Base-by-base conservation (phyloP, 2,888 invertebrate genomes). In the Oxycera nigricornis region DNA sequence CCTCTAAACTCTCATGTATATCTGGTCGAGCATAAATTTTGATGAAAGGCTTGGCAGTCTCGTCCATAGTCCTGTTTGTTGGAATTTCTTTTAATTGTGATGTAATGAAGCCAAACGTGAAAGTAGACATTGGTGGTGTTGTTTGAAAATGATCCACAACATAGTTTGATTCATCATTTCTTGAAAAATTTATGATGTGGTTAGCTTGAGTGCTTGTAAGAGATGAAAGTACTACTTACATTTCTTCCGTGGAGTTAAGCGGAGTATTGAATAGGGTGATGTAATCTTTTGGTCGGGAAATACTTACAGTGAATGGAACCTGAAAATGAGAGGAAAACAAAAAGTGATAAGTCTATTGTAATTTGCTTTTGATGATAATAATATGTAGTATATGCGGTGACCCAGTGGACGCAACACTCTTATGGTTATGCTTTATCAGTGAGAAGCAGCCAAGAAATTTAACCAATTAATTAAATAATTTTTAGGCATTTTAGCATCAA, bases 51-150 rank as follows among this genome's bases (percentile, higher is more conserved):
- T 80, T 83, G 6, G 80, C 78, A 2, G 80, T 76, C 61, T 75
- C 76, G 7, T 77, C 73, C 2, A 41, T 24, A 24, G 76, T 75
- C 68, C 74, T 76, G 75, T 70, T 79, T 55, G 50, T 74, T 2
- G 78, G 76, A 22, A 80, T 80, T 78, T 77, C 82, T 65, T 86
- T 82, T 68, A 94, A 86, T 76, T 92, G 90, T 0, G 92, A 91
- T 22, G 92, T 89, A 9, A 93, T 88, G 74, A 94, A 86, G 0
- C 92, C 93, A 55, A 94, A 85, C 0, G 92, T 91, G 82, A 91
- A 93, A 0, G 93, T 91, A 1, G 94, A 91, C 89, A 94, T 92
- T 1, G 91, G 89, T 0, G 92, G 92, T 0, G 93, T 91, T 76
- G 87, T 87, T 80, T 89, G 88, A 79, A 94, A 94, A 80, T 89